Evolutionary conservation across 2,888 invertebrate genomes (phyloP), one percentile per base, ranked within the genome.

Genomic region (Fragum sueziense): DNA sequence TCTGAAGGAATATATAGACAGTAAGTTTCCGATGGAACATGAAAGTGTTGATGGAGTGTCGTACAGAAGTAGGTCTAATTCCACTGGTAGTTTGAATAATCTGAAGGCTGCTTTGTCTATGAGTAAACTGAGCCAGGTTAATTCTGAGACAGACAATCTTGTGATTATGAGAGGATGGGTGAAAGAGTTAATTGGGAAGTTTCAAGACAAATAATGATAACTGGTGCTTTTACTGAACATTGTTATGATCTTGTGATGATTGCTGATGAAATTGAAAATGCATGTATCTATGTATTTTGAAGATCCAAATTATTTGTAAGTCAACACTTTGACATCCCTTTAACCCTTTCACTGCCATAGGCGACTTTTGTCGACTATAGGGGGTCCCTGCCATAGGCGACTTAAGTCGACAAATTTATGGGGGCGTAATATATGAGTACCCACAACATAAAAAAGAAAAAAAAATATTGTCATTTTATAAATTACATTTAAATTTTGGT

Each of bases 151-250:
- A 4, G 88, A 90, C 20, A 90, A 87, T 65, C 76, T 90, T 17
- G 87, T 89, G 9, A 87, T 89, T 14, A 90, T 90, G 89, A 89
- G 88, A 74, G 91, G 91, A 1, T 91, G 90, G 90, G 91, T 91
- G 6, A 85, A 81, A 77, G 86, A 89, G 57, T 85, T 91, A n/a
- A 89, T 91, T 75, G 86, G 82, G 70, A 91, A 87, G 75, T 91
- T 90, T 79, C 91, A 91, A 79, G 52, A 82, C 29, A 70, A 80
- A 22, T 47, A 76, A 41, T 76, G 57, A 74, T 33, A 0, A n/a
- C 3, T 17, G 2, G 3, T 51, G n/a, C 3, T 29, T 67, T 17
- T 33, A 7, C 9, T 67, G 2, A 6, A 37, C 3, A 17, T 6
- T 33, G 41, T 41, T 41, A 11, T 11, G 17, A 9, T 41, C 41